Evolutionary conservation across 2,888 invertebrate genomes (phyloP), one percentile per base, ranked within the genome.

Genomic region (Lasioglossum pauxillum): DNA sequence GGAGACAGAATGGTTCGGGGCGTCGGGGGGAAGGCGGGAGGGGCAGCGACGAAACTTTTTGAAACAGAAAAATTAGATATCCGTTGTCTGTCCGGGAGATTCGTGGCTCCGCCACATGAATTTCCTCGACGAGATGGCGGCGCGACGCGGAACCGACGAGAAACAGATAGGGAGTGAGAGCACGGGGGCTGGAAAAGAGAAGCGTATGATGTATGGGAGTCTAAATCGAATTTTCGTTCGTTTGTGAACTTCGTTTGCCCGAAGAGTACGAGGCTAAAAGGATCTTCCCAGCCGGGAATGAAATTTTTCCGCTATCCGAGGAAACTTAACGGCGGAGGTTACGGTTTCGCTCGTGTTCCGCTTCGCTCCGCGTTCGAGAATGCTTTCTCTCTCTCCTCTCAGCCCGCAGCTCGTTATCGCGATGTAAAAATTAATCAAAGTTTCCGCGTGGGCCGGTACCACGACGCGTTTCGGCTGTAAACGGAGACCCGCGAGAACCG

Each of bases 191-290:
- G 67, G 71, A 69, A 82, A 83, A 85, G 88, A 85, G 87, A 84
- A 85, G 88, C 87, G 89, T 93, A 93, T 94, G 93, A 93, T 93
- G 92, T 92, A 94, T 92, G 92, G 91, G 88, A 92, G 91, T 88
- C 91, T 85, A 92, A 94, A 94, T 94, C 93, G 94, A 93, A 92
- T 94, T 93, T 93, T 92, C 92, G 92, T 93, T 94, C 92, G 92
- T 93, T 94, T 93, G 92, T 92, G 93, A 94, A 93, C 92, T 93
- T 93, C 93, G 91, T 93, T 93, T 93, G 89, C 90, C 75, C 82
- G 85, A 84, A 75, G 89, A 90, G 90, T 88, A 91, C 90, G 81
- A 83, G 86, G 91, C 91, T 92, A 90, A 93, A 93, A 92, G 91
- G 91, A 91, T 90, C 88, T 88, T 84, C 85, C 85, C 88, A 84